Percentiles rank a stretch among this genome's conserved stretches.
Conservation (phyloP, 2,888 invertebrate species). For the Dryocosmus kuriphilus region DNA sequence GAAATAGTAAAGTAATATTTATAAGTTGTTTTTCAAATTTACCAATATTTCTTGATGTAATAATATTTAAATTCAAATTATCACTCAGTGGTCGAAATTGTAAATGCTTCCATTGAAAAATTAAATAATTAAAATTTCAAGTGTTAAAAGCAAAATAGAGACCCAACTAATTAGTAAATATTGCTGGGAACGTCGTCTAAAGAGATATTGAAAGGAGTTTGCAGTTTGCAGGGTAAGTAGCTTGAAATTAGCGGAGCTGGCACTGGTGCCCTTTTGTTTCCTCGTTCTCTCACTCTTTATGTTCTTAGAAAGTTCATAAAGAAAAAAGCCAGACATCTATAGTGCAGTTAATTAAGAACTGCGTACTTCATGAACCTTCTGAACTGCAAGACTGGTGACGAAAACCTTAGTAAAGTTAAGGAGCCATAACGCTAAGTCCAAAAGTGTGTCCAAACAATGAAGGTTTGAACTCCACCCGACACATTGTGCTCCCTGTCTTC, state of each 20-base stretch:
- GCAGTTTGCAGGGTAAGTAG: neutral
- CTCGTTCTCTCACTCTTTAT: constrained; percentile 10
- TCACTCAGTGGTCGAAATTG: neutral
- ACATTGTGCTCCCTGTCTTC: neutral
- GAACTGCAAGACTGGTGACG: constrained; percentile 8
- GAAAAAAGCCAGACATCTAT: constrained; percentile 23
- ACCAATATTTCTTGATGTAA: too few relatives aligned
- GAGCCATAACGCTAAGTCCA: constrained; percentile 17
- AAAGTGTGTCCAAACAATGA: constrained; percentile 33
- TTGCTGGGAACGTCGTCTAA: neutral
- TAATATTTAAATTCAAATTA: too few relatives aligned
- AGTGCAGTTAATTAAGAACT: constrained; percentile 21
- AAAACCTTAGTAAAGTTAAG: constrained; percentile 24
- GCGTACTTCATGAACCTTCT: constrained; percentile 10
- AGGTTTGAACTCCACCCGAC: constrained; percentile 1
- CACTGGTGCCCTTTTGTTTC: constrained; percentile 9
- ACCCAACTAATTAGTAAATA: constrained; percentile 21
- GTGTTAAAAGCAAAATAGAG: neutral
- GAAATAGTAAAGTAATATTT: too few relatives aligned
- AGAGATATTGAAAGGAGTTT: constrained; percentile 33
- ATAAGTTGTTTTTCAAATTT: too few relatives aligned
- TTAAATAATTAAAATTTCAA: constrained; percentile 19
- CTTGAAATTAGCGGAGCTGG: constrained; percentile 19
- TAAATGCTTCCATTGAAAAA: neutral
- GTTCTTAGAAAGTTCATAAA: constrained; percentile 34